Conservation (phyloP, 2,888 invertebrate species). For the Theretra japonica region DNA sequence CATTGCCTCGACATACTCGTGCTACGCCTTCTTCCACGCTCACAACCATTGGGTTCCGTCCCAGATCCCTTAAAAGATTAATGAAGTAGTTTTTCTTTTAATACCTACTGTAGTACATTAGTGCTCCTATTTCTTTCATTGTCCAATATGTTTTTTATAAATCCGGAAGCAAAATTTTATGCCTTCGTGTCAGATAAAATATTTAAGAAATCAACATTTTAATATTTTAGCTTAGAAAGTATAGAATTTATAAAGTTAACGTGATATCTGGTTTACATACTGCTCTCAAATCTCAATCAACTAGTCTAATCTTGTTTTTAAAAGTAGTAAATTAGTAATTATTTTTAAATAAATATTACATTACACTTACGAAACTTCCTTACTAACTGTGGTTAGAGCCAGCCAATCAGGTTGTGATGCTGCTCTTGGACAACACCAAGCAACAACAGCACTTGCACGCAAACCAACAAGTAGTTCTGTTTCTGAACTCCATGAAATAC, state of each 20-base stretch:
- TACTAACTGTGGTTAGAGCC: slow-evolving; percentile 71
- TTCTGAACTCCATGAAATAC: slow-evolving; percentile 77
- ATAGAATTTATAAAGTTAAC: not conserved
- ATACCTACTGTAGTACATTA: too few relatives aligned
- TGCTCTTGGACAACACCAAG: slow-evolving; percentile 78
- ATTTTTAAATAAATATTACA: not conserved
- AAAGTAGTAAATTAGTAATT: too few relatives aligned
- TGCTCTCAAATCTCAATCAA: too few relatives aligned
- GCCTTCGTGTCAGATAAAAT: too few relatives aligned
- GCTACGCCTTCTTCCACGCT: slow-evolving; percentile 94
- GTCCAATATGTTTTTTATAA: not conserved
- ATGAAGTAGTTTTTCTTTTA: not conserved
- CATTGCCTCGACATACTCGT: slow-evolving; percentile 94
- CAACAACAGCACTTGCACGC: slow-evolving; percentile 73
- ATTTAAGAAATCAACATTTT: not conserved
- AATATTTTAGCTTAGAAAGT: not conserved
- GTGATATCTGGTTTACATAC: too few relatives aligned
- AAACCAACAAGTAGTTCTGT: slow-evolving; percentile 76
- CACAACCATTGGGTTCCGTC: slow-evolving; percentile 92
- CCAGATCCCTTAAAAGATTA: slow-evolving; percentile 89
- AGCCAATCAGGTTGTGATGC: slow-evolving; percentile 76
- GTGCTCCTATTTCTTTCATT: not conserved
- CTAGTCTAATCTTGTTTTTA: too few relatives aligned
- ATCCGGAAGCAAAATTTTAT: too few relatives aligned
- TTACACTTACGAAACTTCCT: slow-evolving; percentile 69